These are phyloP conservation scores for Pyrochroa serraticornis DNA, from an alignment of 2,888 invertebrate species.

Conservation along the genomic window DNA sequence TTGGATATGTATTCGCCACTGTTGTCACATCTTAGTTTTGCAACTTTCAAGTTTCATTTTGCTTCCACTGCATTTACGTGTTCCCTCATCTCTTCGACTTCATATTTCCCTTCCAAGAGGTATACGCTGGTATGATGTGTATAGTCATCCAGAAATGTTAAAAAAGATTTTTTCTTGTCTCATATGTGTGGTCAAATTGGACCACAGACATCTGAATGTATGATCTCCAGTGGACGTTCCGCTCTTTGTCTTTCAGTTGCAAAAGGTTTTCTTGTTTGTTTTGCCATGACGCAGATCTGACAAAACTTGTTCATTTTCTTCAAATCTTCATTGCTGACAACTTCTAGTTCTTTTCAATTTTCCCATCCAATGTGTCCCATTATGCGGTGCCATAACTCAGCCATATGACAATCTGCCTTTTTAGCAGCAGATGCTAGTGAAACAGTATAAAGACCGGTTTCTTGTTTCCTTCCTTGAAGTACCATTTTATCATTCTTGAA, in stretches of 20 bases:
- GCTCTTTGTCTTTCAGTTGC: conserved; percentile 39
- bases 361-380: conserved; percentile 16
- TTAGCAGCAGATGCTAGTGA: conserved; percentile 8
- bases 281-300: conserved; percentile 49
- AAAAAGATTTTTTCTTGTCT: conserved; percentile 47
- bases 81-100: conserved; percentile 25
- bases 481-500: conserved; percentile 29
- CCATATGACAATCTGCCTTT: not conserved
- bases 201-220: conserved; percentile 48
- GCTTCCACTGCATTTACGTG: conserved; percentile 27
- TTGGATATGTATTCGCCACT: conserved; percentile 33
- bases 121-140: conserved; percentile 48
- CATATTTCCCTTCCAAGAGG: conserved; percentile 35
- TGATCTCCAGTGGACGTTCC: conserved; percentile 46
- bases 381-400: conserved; percentile 10
- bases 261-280: conserved; percentile 51
- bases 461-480: conserved; percentile 28
- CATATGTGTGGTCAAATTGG: conserved; percentile 46
- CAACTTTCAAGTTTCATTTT: conserved; percentile 16
- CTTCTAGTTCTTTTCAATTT: conserved; percentile 13
- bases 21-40: conserved; percentile 36
- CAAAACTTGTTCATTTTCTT: conserved; percentile 39
- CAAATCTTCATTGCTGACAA: not conserved
- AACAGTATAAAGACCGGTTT: conserved; percentile 27
- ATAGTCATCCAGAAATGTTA: conserved; percentile 48